Evolutionary conservation across 2,113 vertebrate genomes (phyloP).

Genomic region (Lanius collurio): DNA sequence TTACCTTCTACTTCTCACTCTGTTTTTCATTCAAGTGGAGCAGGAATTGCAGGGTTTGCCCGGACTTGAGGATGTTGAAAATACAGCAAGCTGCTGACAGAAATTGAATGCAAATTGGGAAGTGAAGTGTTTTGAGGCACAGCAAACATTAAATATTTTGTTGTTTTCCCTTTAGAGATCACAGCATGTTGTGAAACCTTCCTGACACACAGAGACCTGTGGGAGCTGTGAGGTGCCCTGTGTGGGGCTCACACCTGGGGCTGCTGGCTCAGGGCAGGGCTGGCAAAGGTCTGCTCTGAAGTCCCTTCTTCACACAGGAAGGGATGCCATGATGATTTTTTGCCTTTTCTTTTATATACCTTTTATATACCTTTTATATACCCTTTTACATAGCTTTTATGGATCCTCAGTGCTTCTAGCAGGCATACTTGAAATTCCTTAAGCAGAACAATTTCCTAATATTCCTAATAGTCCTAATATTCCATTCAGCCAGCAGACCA

Average conservation of each 20-base stretch:
- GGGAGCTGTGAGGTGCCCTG: background rate
- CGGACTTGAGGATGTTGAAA: background rate
- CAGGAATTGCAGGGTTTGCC: background rate
- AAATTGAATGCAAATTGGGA: background rate
- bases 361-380: no score
- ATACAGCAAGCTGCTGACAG: background rate
- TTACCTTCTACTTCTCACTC: background rate
- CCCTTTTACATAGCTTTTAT: no score
- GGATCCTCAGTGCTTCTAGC: no score
- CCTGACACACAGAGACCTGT: background rate
- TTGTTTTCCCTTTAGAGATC: background rate
- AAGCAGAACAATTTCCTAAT: no score
- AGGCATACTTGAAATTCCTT: no score
- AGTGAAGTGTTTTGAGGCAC: background rate
- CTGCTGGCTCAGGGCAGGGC: background rate
- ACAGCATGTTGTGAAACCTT: background rate
- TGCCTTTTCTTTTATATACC: no score
- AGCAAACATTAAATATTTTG: background rate
- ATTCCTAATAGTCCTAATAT: no score
- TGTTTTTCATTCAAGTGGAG: background rate
- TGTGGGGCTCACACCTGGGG: background rate
- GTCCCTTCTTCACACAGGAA: background rate
- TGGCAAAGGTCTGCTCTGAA: background rate
- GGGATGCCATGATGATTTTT: no score
- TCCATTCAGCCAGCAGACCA: no score